Evolutionary conservation across 2,888 invertebrate genomes (phyloP), one percentile per base, ranked within the genome.

Genomic region (Megalurothrips usitatus): DNA sequence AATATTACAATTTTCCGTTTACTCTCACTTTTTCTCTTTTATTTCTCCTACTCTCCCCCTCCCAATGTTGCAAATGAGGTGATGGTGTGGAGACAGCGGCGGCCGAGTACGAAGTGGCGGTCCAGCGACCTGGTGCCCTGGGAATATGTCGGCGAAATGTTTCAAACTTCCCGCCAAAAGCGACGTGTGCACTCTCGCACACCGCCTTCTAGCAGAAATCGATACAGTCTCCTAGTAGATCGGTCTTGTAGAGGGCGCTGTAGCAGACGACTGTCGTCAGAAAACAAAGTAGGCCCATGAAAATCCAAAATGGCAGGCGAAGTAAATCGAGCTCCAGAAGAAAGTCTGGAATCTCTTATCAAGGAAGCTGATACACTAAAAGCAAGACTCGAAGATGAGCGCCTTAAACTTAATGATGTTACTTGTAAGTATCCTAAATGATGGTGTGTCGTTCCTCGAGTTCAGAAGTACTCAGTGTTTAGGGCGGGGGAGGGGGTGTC

Each of bases 351-450:
- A 85, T 91, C 92, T 83, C 89, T 96, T 84, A 90, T 93, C 84
- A 94, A 94, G 85, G 99, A 99, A 89, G 96, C 97, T 4, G 99
- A 99, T 88, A 91, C 92, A 84, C 91, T 99, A 83, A 97, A 98
- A 89, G 91, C 94, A 84, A 96, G 96, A 87, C 89, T 99, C 78
- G 98, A 98, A 86, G 98, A 98, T 87, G 99, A 99, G 89, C 91
- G 98, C 83, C 96, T 96, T 87, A 99, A 99, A 88, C 91, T 99
- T 34, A 98, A 98, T 87, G 99, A 99, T 90, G 95, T 98, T 85
- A 95, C 97, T 84, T 91, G 98, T 98, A 90, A 92, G 92, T 89
- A 82, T 83, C 79, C 79, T 58, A 78, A 28, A 82, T 81, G 49
- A 34, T 80, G 79, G 34, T 63, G 19, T 79, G 79, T 80, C 80